Percentiles rank a stretch among this genome's conserved stretches.
These are phyloP conservation scores for Isurus oxyrinchus DNA, from an alignment of 2,113 vertebrate genomes.

Conservation along the genomic window DNA sequence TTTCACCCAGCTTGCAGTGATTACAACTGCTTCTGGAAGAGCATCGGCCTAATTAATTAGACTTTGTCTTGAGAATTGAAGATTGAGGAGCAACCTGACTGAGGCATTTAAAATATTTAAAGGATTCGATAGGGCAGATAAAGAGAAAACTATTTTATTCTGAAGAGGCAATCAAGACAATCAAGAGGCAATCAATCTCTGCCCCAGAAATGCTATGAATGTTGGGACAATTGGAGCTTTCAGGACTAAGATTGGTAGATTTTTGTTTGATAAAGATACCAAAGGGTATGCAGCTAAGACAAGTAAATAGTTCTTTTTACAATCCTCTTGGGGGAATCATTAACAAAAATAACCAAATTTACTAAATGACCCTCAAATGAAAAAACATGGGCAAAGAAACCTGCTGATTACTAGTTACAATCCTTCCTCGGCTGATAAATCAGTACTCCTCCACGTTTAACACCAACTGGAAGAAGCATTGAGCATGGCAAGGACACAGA, in stretches of 20 bases:
- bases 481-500: too few relatives aligned
- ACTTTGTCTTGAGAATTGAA: not conserved
- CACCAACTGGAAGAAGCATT: too few relatives aligned
- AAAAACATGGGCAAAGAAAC: too few relatives aligned
- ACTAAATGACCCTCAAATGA: too few relatives aligned
- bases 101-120: not conserved
- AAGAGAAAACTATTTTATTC: not conserved
- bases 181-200: not conserved
- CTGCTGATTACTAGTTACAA: too few relatives aligned
- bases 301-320: not conserved
- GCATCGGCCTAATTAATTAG: not conserved
- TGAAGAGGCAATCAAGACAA: not conserved
- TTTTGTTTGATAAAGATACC: not conserved
- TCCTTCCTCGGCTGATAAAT: too few relatives aligned
- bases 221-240: slow-evolving; percentile 3
- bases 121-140: not conserved
- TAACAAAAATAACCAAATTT: too few relatives aligned
- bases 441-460: too few relatives aligned
- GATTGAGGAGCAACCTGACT: not conserved
- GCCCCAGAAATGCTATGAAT: not conserved
- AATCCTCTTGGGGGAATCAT: too few relatives aligned
- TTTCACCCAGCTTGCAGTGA: not conserved
- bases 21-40: not conserved
- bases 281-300: not conserved
- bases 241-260: not conserved